Evolutionary conservation across 2,113 vertebrate species (phyloP), one percentile per base, ranked within the genome.

Genomic region (Rhinopomastus cyanomelas): DNA sequence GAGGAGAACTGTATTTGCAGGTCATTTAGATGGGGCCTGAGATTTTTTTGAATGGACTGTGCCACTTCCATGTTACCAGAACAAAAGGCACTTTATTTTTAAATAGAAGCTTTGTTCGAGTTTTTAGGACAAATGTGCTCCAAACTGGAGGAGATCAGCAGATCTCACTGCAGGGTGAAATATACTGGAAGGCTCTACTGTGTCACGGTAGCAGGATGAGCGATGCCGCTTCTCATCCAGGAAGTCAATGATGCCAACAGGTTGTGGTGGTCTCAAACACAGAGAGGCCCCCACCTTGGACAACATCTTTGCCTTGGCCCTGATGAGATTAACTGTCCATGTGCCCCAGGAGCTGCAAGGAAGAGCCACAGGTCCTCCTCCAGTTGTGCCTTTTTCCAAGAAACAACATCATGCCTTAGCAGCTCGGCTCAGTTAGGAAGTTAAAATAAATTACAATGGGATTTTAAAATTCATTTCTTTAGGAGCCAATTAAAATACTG

Each of bases 401-500:
- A 67, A 94, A 62, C 4, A 1, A 64, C 48, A 48, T 90, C 39
- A 48, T 56, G 49, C 26, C 37, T 85, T 59, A 92, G 49, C 53
- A 87, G 34, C 29, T 85, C 48, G 30, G 36, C 21, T 91, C 36
- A 2, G 61, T 77, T 60, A 89, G 48, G 51, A 82, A 74, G 17
- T 48, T 46, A 81, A 52, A 86, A 92, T 81, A 84, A 90, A 76
- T 87, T 80, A 80, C 36, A 81, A 10, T 32, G 23, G 11, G 23
- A 55, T 34, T 42, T 83, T 8, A 3, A 5, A 49, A 84, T 52
- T 52, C 5, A 72, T 92, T 91, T 92, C 8, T 91, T 87, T 65
- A 81, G 52, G 52, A 87, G 44, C 39, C 56, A 91, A 93, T 83
- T 87, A 80, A 76, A 85, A 90, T 82, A 37, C 16, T 60, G 16